Base-by-base conservation (phyloP, 2,888 invertebrate species). In the Xylocampa areola region DNA sequence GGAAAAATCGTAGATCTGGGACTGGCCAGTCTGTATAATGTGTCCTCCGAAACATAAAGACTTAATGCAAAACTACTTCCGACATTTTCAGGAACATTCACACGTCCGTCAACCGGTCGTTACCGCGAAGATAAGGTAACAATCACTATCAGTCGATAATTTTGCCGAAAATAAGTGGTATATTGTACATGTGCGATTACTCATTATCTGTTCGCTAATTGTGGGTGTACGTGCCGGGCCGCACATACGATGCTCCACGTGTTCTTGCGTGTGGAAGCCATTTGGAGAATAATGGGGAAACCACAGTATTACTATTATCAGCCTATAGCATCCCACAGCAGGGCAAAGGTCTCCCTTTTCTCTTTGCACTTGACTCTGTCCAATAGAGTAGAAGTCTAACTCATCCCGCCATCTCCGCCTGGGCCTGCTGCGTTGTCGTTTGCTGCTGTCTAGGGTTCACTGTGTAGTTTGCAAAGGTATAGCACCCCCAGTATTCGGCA, bases 141-240 rank as follows among this genome's bases (percentile, higher is more conserved):
- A 17, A 50, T 63, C 51, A 32, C 16, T 69, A 69, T 51, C 39
- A n/a, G 2, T 11, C 7, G 69, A 68, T 72, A 72, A 41, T 1
- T 4, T 29, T 16, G 25, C 23, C 45, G 2, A 63, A 71, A 69
- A 58, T 55, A 58, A 54, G 45, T 57, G 50, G 43, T 50, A 37
- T 58, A 63, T 68, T 68, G 51, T 60, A 73, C 61, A 65, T 53
- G 40, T 23, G 35, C 13, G 55, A 72, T 62, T 48, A 67, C 27
- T 54, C 10, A 50, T 59, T 65, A 76, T 74, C 73, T 47, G 14
- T 1, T 0, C 27, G 50, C 48, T 54, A 60, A 67, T 57, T 58
- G 66, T 54, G 33, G 21, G 68, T 29, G 19, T 74, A 75, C 74
- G 74, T 75, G 74, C 70, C 32, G 7, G 6, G 7, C 0, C 30